These are phyloP conservation scores for Chelon labrosus DNA, from an alignment of 2,797 vertebrate genomes.

Conservation along the genomic window DNA sequence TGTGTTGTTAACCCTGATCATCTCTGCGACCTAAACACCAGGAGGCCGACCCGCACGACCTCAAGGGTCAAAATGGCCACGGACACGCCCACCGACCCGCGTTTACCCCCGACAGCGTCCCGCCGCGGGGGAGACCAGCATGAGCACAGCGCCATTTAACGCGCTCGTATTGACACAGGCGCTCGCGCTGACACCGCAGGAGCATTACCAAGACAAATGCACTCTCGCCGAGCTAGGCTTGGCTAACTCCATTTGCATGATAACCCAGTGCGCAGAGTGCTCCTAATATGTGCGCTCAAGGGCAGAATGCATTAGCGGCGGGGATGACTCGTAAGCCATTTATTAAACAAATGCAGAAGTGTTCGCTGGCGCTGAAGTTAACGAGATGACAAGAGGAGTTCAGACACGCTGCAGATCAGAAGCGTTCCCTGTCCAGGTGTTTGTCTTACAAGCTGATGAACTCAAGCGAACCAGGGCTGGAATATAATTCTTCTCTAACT, in stretches of 20 bases:
- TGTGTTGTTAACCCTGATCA: conserved; percentile 42
- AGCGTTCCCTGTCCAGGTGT: conserved; percentile 35
- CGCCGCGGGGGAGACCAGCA: conserved; percentile 32
- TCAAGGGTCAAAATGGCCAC: conserved; percentile 10
- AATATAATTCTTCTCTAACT: conserved; percentile 15
- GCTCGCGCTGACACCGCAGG: conserved; percentile 19
- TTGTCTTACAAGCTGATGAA: conserved; percentile 41
- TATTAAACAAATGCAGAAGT: conserved; percentile 58
- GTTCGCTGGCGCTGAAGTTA: conserved; percentile 14
- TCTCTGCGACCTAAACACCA: conserved; percentile 50
- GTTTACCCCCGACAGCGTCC: background rate
- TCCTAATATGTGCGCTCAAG: conserved; percentile 51
- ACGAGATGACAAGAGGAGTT: conserved; percentile 30
- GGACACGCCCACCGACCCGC: background rate
- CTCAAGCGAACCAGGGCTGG: background rate
- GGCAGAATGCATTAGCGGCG: conserved; percentile 51
- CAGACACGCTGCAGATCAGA: conserved; percentile 27
- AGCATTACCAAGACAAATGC: conserved; percentile 68
- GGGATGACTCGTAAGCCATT: conserved; percentile 62
- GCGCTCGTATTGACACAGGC: conserved; percentile 64
- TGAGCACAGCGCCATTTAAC: conserved; percentile 51
- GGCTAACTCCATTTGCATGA: conserved; percentile 68
- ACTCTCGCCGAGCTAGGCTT: conserved; percentile 43
- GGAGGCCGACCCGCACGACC: conserved; percentile 20
- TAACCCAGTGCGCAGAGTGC: conserved; percentile 53